Base-by-base conservation (phyloP, 2,797 vertebrate genomes). In the Gila robusta region DNA sequence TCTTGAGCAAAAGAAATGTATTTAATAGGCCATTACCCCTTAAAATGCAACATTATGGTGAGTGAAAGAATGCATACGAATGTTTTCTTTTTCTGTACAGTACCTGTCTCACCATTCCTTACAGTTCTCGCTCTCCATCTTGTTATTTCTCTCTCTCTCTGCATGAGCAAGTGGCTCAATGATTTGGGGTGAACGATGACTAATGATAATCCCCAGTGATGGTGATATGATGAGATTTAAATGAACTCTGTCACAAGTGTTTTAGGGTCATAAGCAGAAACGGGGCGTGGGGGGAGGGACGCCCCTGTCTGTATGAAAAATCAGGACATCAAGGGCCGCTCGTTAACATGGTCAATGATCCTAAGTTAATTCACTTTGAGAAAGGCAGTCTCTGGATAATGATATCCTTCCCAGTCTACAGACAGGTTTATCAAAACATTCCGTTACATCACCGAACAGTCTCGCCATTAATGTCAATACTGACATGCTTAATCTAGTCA, bases 311-410 rank as follows among this genome's bases (percentile, higher is more conserved):
- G 59, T 82, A 84, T 90, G 88, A 90, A 79, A 86, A 90, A 90
- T 90, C 69, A 64, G 77, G 82, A 85, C 88, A 90, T 89, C 86
- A 78, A 64, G 66, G 82, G 62, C 67, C 49, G 16, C 84, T 88
- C 87, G 87, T 90, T 90, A 90, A 90, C 87, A 85, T 83, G 86
- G 88, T 88, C 86, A 89, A 85, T 88, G 88, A 87, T 89, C 82
- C 88, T 79, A 56, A 83, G 79, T 89, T 90, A 89, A 90, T 90
- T 88, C 88, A 87, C 84, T 90, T 87, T 87, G 85, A 82, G 84
- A 84, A 87, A 87, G 54, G 56, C 74, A 74, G 81, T 80, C 76
- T 72, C 70, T 81, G 76, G 88, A 85, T 89, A 83, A 88, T 88
- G 82, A 89, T 88, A 89, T 88, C 80, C 79, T 87, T 49, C 66